phyloP scores from a whole-genome alignment of 2,113 vertebrate species.

The Hippocampus barbouri region DNA sequence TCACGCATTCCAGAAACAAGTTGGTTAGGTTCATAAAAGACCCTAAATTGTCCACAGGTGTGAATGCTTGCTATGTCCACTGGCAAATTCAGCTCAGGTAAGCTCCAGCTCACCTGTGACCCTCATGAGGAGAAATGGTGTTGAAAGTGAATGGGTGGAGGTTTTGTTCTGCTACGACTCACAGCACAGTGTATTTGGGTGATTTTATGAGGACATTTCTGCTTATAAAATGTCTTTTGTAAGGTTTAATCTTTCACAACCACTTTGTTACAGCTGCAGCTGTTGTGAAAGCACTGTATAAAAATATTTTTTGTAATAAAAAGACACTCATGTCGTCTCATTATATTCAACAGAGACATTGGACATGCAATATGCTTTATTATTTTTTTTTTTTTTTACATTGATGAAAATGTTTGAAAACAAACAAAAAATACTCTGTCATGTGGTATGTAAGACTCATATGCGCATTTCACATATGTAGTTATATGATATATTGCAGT shows the following conservation, averaged over 20 bases:
- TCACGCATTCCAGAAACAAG: no score
- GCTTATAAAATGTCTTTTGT: neutral
- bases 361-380: neutral
- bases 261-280: no score
- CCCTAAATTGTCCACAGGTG: no score
- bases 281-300: no score
- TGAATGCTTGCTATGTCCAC: no score
- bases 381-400: neutral
- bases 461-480: conserved; percentile 59
- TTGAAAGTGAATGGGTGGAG: neutral
- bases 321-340: neutral
- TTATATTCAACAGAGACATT: neutral
- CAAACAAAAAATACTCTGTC: neutral
- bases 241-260: no score
- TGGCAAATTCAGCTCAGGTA: no score
- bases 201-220: neutral
- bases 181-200: neutral
- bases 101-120: neutral
- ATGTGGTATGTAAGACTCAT: conserved; percentile 3
- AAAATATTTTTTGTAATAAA: neutral
- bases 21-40: no score
- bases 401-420: neutral
- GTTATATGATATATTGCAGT: conserved; percentile 27
- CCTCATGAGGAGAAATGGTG: no score
- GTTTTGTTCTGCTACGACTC: neutral